These are phyloP conservation scores for Onychorhynchus coronatus DNA, from an alignment of 2,113 vertebrate species.

Conservation along the genomic window DNA sequence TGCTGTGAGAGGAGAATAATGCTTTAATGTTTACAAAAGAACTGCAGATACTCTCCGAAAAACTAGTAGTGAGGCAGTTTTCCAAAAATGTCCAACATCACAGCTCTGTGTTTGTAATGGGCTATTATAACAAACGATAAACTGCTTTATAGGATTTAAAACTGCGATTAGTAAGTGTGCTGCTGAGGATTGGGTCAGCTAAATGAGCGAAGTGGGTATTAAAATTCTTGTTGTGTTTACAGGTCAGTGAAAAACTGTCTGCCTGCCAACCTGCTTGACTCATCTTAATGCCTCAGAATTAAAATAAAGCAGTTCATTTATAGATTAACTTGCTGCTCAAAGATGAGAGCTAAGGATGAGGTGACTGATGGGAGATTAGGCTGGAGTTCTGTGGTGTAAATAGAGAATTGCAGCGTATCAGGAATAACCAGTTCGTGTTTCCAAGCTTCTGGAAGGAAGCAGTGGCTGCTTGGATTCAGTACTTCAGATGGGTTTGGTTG, in stretches of 20 bases:
- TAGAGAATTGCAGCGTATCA: neutral
- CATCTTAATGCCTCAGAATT: neutral
- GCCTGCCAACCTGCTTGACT: slow-evolving; percentile 45
- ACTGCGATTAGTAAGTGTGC: neutral
- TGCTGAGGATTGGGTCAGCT: slow-evolving; percentile 16
- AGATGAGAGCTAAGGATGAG: neutral
- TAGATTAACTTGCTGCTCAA: neutral
- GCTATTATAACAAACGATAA: slow-evolving; percentile 17
- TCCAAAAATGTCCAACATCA: neutral
- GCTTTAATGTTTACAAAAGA: neutral
- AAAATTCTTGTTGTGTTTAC: slow-evolving; percentile 42
- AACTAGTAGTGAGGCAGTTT: neutral
- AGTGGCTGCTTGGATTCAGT: neutral
- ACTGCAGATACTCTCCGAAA: neutral
- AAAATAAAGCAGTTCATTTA: slow-evolving; percentile 9
- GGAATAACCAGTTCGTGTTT: neutral
- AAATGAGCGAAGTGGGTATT: slow-evolving; percentile 19
- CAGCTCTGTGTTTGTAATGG: neutral
- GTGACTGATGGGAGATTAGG: neutral
- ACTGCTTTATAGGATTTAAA: slow-evolving; percentile 34
- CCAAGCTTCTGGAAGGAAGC: neutral
- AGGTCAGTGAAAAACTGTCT: neutral
- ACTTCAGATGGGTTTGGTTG: neutral
- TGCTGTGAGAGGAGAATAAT: neutral
- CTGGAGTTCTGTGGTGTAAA: neutral